Evolutionary conservation across 2,888 invertebrate species (phyloP).

Genomic region (Acholoe squamosa): DNA sequence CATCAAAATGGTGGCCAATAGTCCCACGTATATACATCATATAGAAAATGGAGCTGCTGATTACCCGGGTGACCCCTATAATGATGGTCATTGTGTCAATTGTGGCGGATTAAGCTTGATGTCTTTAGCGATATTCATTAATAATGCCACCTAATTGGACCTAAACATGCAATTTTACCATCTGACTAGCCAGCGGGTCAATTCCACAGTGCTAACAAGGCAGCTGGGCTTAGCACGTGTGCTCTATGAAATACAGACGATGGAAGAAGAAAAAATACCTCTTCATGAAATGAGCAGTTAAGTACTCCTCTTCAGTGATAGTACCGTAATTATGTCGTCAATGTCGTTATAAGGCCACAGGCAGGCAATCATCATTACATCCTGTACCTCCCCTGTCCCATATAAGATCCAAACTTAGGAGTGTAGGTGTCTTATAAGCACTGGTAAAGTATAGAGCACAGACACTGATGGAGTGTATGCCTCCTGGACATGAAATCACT

Average conservation of each 20-base stretch:
- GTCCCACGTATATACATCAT: background rate
- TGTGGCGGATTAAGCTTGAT: background rate
- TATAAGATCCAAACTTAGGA: background rate
- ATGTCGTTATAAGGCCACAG: background rate
- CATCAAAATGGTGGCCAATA: too few species aligned
- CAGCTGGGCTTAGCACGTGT: too few species aligned
- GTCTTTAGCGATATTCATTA: conserved; percentile 1
- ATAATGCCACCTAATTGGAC: conserved; percentile 1
- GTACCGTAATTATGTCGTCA: background rate
- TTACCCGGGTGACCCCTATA: conserved; percentile 7
- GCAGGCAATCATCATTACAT: background rate
- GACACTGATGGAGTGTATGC: conserved; percentile 5
- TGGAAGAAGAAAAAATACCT: background rate
- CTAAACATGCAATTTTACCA: background rate
- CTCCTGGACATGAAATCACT: conserved; percentile 23
- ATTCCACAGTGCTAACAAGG: too few species aligned
- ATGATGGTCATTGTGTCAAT: conserved; percentile 38
- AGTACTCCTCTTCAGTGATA: background rate
- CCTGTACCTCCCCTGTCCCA: background rate
- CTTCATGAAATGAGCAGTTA: background rate
- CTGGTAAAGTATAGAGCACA: background rate
- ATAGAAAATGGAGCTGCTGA: conserved; percentile 7
- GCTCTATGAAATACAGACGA: too few species aligned
- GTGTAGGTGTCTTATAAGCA: background rate
- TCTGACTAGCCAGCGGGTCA: background rate